Evolutionary conservation across 2,888 invertebrate genomes (phyloP), one percentile per base, ranked within the genome.

Genomic region (Tetramorium bicarinatum): DNA sequence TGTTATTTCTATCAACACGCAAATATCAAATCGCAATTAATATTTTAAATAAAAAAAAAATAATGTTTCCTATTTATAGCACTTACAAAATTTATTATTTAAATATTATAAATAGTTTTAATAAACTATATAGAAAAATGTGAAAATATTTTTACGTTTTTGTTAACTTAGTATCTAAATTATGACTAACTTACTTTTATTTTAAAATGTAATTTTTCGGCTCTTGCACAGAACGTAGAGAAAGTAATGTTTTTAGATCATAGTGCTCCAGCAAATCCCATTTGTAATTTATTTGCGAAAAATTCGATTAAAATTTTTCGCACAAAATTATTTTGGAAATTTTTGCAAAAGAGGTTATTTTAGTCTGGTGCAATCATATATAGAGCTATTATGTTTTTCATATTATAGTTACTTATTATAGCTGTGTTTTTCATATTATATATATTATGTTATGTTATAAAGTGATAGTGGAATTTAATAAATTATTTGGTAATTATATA

Each of bases 251-350:
- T 62, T 34, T 75, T 34, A 44, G 21, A 34, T 2, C 2, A 29
- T 21, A 1, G 8, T 34, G 6, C 21, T 38, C 7, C 15, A 34
- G 7, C n/a, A 75, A 62, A 75, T 62, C 18, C 18, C 34, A 21
- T 49, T 72, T 41, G 52, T 44, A 72, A 72, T 75, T 76, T 77
- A 44, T 15, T 66, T 47, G 15, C 15, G 2, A 25, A 44, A 0
- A 34, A 67, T 54, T 67, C 0, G 15, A 56, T 34, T 1, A 41
- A 66, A 67, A 34, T 44, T 77, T 56, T 44, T 1, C 21, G 34
- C 15, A n/a, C 3, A 41, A n/a, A 77, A 29, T 34, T 34, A 44
- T 44, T 13, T 44, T 66, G 1, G 3, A 66, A n/a, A 56, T 34
- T 56, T 56, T 0, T 56, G 9, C 18, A 21, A 56, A 54, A 29